phyloP scores from a whole-genome alignment of 2,888 invertebrate species.

The Stenotaenia linearis region DNA sequence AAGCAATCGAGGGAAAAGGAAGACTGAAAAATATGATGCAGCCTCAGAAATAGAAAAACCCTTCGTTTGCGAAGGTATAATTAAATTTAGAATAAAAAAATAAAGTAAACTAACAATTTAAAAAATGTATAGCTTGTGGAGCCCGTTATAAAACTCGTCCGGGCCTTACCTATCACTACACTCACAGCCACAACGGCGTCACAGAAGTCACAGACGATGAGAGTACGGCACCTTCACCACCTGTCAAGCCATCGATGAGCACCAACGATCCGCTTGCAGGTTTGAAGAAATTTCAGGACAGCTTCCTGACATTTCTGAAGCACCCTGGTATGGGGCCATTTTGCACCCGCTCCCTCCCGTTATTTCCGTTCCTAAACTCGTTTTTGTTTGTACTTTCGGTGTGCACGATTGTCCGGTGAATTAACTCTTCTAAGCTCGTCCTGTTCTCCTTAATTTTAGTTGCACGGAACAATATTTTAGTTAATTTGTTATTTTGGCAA shows the following conservation, averaged over 20 bases:
- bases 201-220: conserved; percentile 34
- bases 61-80: conserved; percentile 35
- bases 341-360: conserved; percentile 31
- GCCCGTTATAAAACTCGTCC: conserved; percentile 95
- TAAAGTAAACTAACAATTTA: background rate
- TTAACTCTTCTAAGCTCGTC: background rate
- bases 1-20: conserved; percentile 32
- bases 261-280: conserved; percentile 51
- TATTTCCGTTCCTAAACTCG: background rate
- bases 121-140: conserved; percentile 63
- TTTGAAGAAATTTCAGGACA: conserved; percentile 55
- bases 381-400: background rate
- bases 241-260: conserved; percentile 32
- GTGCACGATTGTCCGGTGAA: background rate
- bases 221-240: conserved; percentile 34
- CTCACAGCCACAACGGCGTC: conserved; percentile 66
- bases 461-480: background rate
- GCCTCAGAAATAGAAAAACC: conserved; percentile 35
- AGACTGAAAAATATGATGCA: conserved; percentile 31
- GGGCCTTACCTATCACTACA: conserved; percentile 91
- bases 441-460: background rate
- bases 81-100: background rate
- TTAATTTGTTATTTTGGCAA: background rate
- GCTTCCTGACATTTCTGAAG: conserved; percentile 48
- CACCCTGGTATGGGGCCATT: conserved; percentile 38